Conservation (phyloP, 2,888 invertebrate genomes). For the Leucophenga maculata region DNA sequence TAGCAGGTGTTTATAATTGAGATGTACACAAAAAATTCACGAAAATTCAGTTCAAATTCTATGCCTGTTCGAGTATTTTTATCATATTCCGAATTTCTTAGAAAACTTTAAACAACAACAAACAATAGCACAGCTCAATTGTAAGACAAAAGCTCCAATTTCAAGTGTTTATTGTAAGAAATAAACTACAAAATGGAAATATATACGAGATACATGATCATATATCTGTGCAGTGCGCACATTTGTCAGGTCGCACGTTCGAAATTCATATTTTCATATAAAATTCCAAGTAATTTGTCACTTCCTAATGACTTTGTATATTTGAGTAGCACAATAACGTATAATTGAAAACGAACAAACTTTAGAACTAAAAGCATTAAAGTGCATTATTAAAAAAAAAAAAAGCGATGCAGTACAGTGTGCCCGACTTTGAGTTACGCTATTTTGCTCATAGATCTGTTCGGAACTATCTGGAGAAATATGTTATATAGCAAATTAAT, state of each 20-base stretch:
- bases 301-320: slow-evolving; percentile 23
- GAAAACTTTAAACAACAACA: slow-evolving; percentile 16
- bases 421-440: too few relatives aligned
- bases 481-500: too few relatives aligned
- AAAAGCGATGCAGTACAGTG: too few relatives aligned
- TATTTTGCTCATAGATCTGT: too few relatives aligned
- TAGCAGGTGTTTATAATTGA: slow-evolving; percentile 13
- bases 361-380: slow-evolving; percentile 9
- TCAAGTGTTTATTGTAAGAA: background rate
- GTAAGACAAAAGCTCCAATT: background rate
- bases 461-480: too few relatives aligned
- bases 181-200: too few relatives aligned
- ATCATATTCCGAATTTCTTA: slow-evolving; percentile 2
- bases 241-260: too few relatives aligned
- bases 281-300: slow-evolving; percentile 22
- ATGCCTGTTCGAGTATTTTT: too few relatives aligned
- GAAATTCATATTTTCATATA: background rate
- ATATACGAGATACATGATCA: too few relatives aligned
- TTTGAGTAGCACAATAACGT: background rate
- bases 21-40: background rate
- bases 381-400: slow-evolving; percentile 11
- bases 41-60: too few relatives aligned
- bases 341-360: background rate
- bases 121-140: background rate
- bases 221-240: too few relatives aligned